phyloP scores from a whole-genome alignment of 1,140 invertebrate species.

The Plectrocnemia conspersa region DNA sequence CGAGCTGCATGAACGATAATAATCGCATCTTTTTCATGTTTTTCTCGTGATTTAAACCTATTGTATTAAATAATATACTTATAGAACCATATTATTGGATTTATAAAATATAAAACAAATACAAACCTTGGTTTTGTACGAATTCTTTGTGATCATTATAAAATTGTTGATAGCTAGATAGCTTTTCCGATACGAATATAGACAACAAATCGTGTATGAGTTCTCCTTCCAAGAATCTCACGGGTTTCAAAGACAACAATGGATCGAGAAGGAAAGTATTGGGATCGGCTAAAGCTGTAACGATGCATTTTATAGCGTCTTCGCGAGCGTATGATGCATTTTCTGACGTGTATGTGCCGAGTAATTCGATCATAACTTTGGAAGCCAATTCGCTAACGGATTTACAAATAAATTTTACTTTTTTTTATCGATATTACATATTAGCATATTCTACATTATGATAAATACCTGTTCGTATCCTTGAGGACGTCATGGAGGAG shows the following conservation, averaged over 20 bases:
- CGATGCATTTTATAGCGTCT: conserved; percentile 94
- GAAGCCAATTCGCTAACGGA: conserved; percentile 75
- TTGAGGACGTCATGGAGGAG: conserved; percentile 82
- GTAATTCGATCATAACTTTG: conserved; percentile 93
- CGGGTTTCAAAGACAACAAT: conserved; percentile 86
- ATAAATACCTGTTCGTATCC: conserved; percentile 50
- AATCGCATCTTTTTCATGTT: conserved; percentile 96
- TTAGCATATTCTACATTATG: background rate
- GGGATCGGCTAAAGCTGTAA: conserved; percentile 89
- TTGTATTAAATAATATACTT: conserved; percentile 13
- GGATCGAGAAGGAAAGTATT: conserved; percentile 94
- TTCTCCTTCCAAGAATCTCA: conserved; percentile 92
- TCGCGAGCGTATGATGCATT: conserved; percentile 94
- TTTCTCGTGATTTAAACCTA: conserved; percentile 86
- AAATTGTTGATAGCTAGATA: conserved; percentile 85
- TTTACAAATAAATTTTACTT: background rate
- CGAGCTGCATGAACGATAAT: conserved; percentile 94
- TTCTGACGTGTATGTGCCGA: conserved; percentile 93
- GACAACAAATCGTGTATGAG: conserved; percentile 92
- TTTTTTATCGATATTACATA: background rate
- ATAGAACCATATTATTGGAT: conserved; percentile 15
- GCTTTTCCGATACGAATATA: conserved; percentile 92
- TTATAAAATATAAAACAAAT: conserved; percentile 17
- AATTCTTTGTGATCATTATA: conserved; percentile 93
- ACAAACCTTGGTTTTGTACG: conserved; percentile 73